Conservation (phyloP, 1,140 invertebrate genomes). For the Hylaeus volcanicus region DNA sequence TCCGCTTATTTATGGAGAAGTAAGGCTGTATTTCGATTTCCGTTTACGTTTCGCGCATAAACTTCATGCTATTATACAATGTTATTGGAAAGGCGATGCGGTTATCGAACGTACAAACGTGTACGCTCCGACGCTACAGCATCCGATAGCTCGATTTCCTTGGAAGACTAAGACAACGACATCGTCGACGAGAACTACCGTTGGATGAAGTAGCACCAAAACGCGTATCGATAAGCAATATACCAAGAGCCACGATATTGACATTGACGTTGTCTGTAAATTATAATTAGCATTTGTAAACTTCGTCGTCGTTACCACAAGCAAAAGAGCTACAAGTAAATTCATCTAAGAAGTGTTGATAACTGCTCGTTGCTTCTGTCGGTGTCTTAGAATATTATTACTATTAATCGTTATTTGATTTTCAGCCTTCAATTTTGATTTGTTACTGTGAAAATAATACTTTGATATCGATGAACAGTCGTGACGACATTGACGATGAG, state of each 20-base stretch:
- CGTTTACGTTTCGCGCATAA: background rate
- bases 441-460: conserved; percentile 4
- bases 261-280: conserved; percentile 49
- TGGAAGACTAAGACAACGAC: conserved; percentile 63
- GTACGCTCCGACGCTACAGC: background rate
- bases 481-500: conserved; percentile 7
- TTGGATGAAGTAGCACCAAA: conserved; percentile 51
- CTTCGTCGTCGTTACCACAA: conserved; percentile 41
- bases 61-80: background rate
- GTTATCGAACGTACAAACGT: background rate
- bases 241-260: conserved; percentile 55
- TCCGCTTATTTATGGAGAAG: conserved; percentile 18
- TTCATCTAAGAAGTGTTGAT: background rate
- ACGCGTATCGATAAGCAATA: conserved; percentile 24
- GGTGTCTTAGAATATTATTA: conserved; percentile 23
- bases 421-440: conserved; percentile 26
- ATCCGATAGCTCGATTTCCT: conserved; percentile 35
- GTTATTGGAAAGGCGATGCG: background rate
- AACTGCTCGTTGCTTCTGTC: background rate
- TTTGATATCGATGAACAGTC: conserved; percentile 25
- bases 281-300: conserved; percentile 58
- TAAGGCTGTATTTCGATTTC: conserved; percentile 18
- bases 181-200: conserved; percentile 38
- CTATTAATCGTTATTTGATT: conserved; percentile 12
- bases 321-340: conserved; percentile 13